These are phyloP conservation scores for Gallinago media DNA, from an alignment of 2,113 vertebrate species.

Conservation along the genomic window DNA sequence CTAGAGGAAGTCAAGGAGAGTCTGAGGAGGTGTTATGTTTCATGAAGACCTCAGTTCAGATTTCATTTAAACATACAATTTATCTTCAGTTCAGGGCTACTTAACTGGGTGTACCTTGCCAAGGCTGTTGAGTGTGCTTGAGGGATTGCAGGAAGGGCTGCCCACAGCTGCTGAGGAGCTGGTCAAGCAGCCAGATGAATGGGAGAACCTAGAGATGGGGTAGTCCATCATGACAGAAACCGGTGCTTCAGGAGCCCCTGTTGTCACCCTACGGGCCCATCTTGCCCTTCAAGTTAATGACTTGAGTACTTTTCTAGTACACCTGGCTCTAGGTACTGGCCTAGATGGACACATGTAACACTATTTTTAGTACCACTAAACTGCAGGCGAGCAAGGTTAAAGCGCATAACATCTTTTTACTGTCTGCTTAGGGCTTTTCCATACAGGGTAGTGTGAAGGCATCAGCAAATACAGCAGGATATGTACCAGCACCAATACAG, in stretches of 20 bases:
- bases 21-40: not conserved
- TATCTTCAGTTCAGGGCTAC: not conserved
- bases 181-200: not conserved
- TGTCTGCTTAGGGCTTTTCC: not conserved
- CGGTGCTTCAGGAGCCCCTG: not conserved
- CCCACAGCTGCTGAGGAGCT: not conserved
- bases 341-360: not conserved
- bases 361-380: not conserved
- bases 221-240: not conserved
- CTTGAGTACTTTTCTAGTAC: not conserved
- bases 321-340: not conserved
- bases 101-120: not conserved
- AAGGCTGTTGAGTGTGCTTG: not conserved
- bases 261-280: not conserved
- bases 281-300: not conserved
- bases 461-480: not conserved
- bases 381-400: rapidly evolving
- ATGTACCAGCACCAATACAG: not conserved
- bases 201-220: not conserved
- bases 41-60: not conserved
- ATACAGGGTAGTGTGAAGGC: not conserved
- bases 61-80: not conserved
- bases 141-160: not conserved
- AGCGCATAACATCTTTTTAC: not conserved
- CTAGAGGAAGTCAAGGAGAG: not conserved